Evolutionary conservation across 2,888 invertebrate species (phyloP).

Genomic region (Zaprionus lineosus): DNA sequence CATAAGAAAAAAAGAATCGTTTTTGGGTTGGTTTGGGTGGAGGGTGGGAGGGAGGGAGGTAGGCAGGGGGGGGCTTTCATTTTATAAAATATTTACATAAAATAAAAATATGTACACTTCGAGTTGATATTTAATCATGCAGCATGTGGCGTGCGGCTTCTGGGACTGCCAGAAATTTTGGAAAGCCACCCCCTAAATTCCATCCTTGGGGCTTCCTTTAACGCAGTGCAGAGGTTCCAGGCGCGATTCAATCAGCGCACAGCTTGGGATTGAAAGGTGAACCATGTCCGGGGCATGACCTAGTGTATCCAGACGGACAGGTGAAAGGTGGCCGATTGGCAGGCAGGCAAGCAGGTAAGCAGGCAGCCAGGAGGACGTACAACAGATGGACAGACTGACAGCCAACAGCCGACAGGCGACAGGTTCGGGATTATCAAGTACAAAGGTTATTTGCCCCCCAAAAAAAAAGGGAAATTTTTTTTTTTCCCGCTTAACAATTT

Average conservation of each 20-base stretch:
- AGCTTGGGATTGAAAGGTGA: conserved; percentile 46
- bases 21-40: conserved; percentile 18
- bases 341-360: conserved; percentile 15
- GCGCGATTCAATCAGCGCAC: conserved; percentile 52
- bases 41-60: too few relatives aligned
- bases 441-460: too few relatives aligned
- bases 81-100: conserved; percentile 77
- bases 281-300: conserved; percentile 7
- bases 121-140: conserved; percentile 46
- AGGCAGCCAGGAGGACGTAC: too few relatives aligned
- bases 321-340: conserved; percentile 12
- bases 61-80: conserved; percentile 55
- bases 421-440: too few relatives aligned
- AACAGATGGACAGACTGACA: too few relatives aligned
- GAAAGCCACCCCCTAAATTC: conserved; percentile 28
- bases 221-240: too few relatives aligned
- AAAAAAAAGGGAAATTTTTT: too few relatives aligned
- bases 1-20: too few relatives aligned
- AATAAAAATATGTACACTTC: conserved; percentile 58
- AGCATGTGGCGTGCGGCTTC: conserved; percentile 9
- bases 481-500: conserved; percentile 8
- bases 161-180: conserved; percentile 24
- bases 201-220: conserved; percentile 15
- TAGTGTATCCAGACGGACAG: conserved; percentile 21
- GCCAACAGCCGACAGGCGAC: too few relatives aligned